A percentile compares a stretch with the other conserved stretches of the same genome.
Conservation (phyloP, 2,888 invertebrate genomes). For the Agrochola lychnidis region DNA sequence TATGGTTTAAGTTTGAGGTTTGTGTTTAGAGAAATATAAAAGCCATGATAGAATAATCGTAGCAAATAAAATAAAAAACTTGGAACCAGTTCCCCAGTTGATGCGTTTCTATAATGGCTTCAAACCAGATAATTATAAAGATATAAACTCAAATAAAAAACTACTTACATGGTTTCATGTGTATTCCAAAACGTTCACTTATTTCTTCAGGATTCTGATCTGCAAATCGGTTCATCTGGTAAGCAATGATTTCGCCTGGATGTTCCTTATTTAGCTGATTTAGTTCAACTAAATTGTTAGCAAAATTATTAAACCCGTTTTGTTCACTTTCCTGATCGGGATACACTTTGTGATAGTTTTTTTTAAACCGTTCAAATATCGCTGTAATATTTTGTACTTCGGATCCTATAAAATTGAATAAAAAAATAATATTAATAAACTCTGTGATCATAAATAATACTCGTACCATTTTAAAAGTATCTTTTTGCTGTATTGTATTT, state of each 20-base stretch:
- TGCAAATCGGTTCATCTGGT: constrained; percentile 76
- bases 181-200: constrained; percentile 72
- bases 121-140: neutral
- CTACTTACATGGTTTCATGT: constrained; percentile 77
- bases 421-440: constrained; percentile 10
- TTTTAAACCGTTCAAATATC: constrained; percentile 73
- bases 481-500: neutral
- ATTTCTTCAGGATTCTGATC: constrained; percentile 74
- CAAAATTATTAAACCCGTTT: constrained; percentile 72
- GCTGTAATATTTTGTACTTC: too few species aligned
- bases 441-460: neutral
- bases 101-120: too few species aligned
- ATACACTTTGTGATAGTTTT: constrained; percentile 75
- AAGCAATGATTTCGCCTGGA: constrained; percentile 65
- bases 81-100: neutral
- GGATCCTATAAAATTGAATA: neutral
- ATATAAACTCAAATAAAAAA: neutral
- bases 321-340: constrained; percentile 64
- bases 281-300: constrained; percentile 72
- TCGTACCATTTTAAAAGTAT: constrained; percentile 22
- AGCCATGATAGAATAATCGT: neutral
- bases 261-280: constrained; percentile 71
- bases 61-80: neutral
- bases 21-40: neutral
- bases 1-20: neutral